Base-by-base conservation (phyloP, 1,140 invertebrate genomes). In the Fopius arisanus region DNA sequence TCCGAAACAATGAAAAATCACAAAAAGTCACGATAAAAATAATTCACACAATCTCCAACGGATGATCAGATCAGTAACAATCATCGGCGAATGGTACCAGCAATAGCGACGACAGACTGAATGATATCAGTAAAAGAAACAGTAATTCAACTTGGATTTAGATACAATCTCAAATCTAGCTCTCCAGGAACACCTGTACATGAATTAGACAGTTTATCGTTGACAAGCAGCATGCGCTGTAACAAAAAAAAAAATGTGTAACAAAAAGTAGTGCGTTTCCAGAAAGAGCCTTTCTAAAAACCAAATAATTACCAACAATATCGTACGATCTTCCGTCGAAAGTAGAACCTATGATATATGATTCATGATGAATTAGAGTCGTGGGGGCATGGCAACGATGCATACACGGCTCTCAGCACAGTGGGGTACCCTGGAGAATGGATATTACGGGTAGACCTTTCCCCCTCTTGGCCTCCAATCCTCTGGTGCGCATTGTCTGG, bases 371-470 rank as follows among this genome's bases (percentile, higher is more conserved):
- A 59, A 59, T 59, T 48, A 12, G 19, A 28, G 23, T 59, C 14
- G 21, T n/a, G 43, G 29, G 31, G 48, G 16, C 51, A 70, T 70
- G 21, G 51, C 29, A 70, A 59, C 51, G 29, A 59, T 59, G 54
- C 21, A 48, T 59, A 59, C 66, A 75, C 70, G 71, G n/a, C 73
- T 77, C 77, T 29, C 28, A 70, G 77, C 81, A 70, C 83, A 84
- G 86, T 84, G 85, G 85, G 86, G 86, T 84, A 81, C 63, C 79
- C 31, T 77, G 79, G 81, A 83, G 83, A 87, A 85, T 84, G 84
- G 83, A 81, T 48, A 83, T 86, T 82, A 87, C 82, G 84, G 84
- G 83, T 85, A 85, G 81, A 82, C 79, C 83, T 83, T 83, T 84
- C 80, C 84, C 81, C 84, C 78, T 14, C 77, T 74, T 76, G 28